Percentiles rank a stretch among this genome's conserved stretches.
Conservation (phyloP, 2,888 invertebrate species). For the Napeogenes sylphis region DNA sequence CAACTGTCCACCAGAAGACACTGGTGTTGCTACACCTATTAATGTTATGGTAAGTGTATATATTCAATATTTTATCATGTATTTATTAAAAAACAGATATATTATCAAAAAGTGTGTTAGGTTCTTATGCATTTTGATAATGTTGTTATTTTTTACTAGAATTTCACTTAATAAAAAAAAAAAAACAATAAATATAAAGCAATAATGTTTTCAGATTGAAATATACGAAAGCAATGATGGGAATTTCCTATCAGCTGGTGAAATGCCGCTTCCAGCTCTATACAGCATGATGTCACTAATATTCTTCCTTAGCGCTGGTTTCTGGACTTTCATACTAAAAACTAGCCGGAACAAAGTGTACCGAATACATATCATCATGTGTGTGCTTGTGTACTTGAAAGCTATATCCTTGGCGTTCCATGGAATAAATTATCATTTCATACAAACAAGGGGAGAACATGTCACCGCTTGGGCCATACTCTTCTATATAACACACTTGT, state of each 20-base stretch:
- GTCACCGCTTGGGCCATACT: slow-evolving; percentile 98
- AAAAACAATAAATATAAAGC: too few relatives aligned
- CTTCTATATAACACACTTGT: slow-evolving; percentile 98
- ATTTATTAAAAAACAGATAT: background rate
- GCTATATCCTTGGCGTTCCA: slow-evolving; percentile 95
- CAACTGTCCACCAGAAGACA: slow-evolving; percentile 84
- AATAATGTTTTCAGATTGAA: slow-evolving; percentile 79
- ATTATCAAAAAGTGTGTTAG: too few relatives aligned
- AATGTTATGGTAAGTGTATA: slow-evolving; percentile 82
- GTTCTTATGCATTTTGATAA: too few relatives aligned
- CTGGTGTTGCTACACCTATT: slow-evolving; percentile 73
- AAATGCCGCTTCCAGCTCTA: slow-evolving; percentile 95
- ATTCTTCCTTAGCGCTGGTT: slow-evolving; percentile 91
- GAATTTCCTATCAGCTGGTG: slow-evolving; percentile 95
- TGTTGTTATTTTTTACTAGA: too few relatives aligned
- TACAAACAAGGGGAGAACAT: slow-evolving; percentile 94
- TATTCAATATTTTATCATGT: background rate
- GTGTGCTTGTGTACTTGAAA: slow-evolving; percentile 93
- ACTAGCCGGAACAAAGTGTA: slow-evolving; percentile 91
- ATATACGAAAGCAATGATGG: slow-evolving; percentile 91
- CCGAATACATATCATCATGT: slow-evolving; percentile 98
- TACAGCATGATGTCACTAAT: slow-evolving; percentile 94
- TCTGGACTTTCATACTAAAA: slow-evolving; percentile 94
- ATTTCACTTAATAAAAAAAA: too few relatives aligned
- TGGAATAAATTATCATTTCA: slow-evolving; percentile 95